phyloP scores from a whole-genome alignment of 1,140 invertebrate genomes.

The Heliconius hermathena region DNA sequence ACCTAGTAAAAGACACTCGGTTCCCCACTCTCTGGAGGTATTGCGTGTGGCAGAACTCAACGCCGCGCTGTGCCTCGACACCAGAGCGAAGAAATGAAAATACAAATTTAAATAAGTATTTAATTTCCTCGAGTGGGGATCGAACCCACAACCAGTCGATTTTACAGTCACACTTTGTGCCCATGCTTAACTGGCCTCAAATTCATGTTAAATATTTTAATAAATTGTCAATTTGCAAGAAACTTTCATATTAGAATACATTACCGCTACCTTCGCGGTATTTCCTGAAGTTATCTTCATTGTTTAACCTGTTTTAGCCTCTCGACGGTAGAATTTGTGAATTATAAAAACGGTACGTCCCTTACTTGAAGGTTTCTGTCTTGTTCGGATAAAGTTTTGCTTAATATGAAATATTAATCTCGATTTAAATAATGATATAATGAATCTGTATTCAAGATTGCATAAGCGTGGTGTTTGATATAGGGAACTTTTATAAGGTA shows the following conservation, averaged over 20 bases:
- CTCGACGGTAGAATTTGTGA: conserved; percentile 44
- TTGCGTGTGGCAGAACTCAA: too few relatives aligned
- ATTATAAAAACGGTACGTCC: conserved; percentile 46
- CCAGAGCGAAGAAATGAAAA: too few relatives aligned
- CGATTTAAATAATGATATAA: conserved; percentile 8
- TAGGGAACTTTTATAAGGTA: neutral
- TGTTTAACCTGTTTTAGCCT: conserved; percentile 41
- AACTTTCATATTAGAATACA: conserved; percentile 35
- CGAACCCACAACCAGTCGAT: too few relatives aligned
- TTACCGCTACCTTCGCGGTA: conserved; percentile 28
- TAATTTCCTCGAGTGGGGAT: too few relatives aligned
- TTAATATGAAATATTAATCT: conserved; percentile 10
- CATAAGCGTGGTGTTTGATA: neutral
- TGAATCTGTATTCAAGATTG: neutral
- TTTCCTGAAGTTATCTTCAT: conserved; percentile 46
- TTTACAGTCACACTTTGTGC: too few relatives aligned
- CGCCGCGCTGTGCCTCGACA: too few relatives aligned
- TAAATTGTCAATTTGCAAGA: conserved; percentile 13
- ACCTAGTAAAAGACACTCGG: too few relatives aligned
- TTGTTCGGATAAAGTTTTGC: conserved; percentile 33
- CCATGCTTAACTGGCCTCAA: too few relatives aligned
- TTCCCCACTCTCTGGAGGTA: too few relatives aligned
- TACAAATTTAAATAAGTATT: too few relatives aligned
- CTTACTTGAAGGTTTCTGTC: conserved; percentile 39
- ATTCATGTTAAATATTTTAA: neutral